Evolutionary conservation across 1,140 invertebrate species (phyloP), one percentile per base, ranked within the genome.

Genomic region (Heliconius hermathena): DNA sequence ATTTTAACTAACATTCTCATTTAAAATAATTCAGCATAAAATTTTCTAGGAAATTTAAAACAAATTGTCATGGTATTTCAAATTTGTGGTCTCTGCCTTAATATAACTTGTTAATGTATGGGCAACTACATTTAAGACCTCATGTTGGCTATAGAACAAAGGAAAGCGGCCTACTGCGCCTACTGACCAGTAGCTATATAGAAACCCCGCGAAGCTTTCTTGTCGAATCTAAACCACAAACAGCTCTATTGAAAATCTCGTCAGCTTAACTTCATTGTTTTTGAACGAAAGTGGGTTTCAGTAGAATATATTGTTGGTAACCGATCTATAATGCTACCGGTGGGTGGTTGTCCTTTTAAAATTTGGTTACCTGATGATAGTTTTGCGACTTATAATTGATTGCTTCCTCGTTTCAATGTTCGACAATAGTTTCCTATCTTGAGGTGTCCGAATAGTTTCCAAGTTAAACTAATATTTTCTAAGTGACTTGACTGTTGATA

Each of bases 261-360:
- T 80, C 70, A 49, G 78, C 75, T 57, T 73, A 73, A 82, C 73
- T 78, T 84, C 78, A 85, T 90, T 91, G 89, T 90, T 85, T 90
- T 78, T 81, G 36, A 41, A 81, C 73, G 84, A 88, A 88, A 86
- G 84, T 86, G 78, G 75, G 78, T 83, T 83, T 87, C 87, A 84
- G 82, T 87, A 79, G 60, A 80, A 80, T 81, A 79, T 81, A 89
- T 93, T 92, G 89, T 92, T 85, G 80, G 77, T 82, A 87, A 92
- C 91, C 91, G 88, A 89, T 91, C 89, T 91, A 91, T 93, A 85
- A 93, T 92, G 89, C 89, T 91, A 89, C 88, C 89, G 88, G 88
- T 93, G 88, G 92, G 90, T 90, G 91, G 91, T 85, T 83, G 78
- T 60, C 77, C 74, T 86, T 89, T 85, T 78, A 87, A 75, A 76